Evolutionary conservation across 1,140 invertebrate species (phyloP), one percentile per base, ranked within the genome.

Genomic region (Drosophila pandora): DNA sequence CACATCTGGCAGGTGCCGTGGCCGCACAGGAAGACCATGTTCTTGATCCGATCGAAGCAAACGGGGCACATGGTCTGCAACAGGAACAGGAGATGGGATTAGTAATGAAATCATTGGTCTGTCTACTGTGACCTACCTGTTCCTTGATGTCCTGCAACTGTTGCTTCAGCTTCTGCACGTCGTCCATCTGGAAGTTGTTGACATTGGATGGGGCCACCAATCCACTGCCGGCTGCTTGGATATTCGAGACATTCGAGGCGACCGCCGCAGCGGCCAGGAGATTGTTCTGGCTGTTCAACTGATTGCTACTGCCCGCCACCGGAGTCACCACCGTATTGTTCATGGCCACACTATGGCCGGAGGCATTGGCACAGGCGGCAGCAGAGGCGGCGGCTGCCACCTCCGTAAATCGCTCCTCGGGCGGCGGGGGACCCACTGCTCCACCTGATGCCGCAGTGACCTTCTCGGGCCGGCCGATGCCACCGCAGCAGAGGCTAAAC

Each of bases 1-100:
- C 98, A 99, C 96, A 98, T 97, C 93, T 99, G 98, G 92, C 98
- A 99, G 25, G 97, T 97, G 54, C 98, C 98, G 92, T 99, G 98
- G 7, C 98, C 98, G 92, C 98, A 99, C 3, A 99, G 94, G 93
- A 99, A 99, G 76, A 99, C 98, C 97, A 99, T 99, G 92, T 99
- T 99, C 93, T 98, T 99, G 81, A 99, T 93, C 22, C 98, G 95
- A 93, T 99, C 98, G 93, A 99, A 94, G 92, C 98, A 99, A 48
- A 99, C 97, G 3, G 98, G 98, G 90, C 98, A 99, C 95, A 98
- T 98, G 1, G 98, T 99, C 97, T 99, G 94, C 2, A 47, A 94
- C 45, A 70, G 63, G 17, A 17, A 17, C 17, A 78, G 56, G 72
- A 25, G 2, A 10, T 22, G 28, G 41, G 39, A 13, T 32, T 32